Conservation (phyloP, 2,888 invertebrate genomes). For the Acanthosepion pharaonis region DNA sequence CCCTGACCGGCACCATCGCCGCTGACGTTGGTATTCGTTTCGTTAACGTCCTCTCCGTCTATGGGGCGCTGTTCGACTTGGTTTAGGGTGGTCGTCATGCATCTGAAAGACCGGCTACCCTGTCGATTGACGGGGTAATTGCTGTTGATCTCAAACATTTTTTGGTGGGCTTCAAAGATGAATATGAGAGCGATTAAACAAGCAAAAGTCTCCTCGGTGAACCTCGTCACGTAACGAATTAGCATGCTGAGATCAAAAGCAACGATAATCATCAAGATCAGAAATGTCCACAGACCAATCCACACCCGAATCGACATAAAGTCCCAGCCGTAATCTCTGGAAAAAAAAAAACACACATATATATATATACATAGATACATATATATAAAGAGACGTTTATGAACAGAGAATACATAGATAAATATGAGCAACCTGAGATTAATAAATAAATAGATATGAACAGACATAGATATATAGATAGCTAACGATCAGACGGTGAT, state of each 20-base stretch:
- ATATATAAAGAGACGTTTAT: not conserved
- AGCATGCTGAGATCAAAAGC: conserved; percentile 95
- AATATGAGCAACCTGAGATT: too few species aligned
- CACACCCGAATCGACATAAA: conserved; percentile 96
- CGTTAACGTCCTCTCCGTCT: not conserved
- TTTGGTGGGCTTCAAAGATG: conserved; percentile 97
- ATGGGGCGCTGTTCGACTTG: conserved; percentile 49
- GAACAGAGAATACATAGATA: too few species aligned
- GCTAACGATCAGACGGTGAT: too few species aligned
- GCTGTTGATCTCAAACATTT: conserved; percentile 81
- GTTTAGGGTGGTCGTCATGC: conserved; percentile 51
- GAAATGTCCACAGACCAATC: conserved; percentile 95
- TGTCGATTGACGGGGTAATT: not conserved
- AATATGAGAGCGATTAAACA: conserved; percentile 97
- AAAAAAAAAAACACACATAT: conserved; percentile 24
- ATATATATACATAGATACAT: not conserved
- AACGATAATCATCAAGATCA: conserved; percentile 88
- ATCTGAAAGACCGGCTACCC: conserved; percentile 51
- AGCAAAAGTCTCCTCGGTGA: conserved; percentile 98
- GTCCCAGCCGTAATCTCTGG: conserved; percentile 81
- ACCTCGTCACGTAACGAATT: conserved; percentile 97
- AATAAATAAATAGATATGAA: too few species aligned
- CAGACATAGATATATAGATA: too few species aligned
- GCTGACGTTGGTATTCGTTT: not conserved
- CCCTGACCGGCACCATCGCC: conserved; percentile 48